These are phyloP conservation scores for Illadopsis cleaveri DNA, from an alignment of 2,113 vertebrate species.

Conservation along the genomic window DNA sequence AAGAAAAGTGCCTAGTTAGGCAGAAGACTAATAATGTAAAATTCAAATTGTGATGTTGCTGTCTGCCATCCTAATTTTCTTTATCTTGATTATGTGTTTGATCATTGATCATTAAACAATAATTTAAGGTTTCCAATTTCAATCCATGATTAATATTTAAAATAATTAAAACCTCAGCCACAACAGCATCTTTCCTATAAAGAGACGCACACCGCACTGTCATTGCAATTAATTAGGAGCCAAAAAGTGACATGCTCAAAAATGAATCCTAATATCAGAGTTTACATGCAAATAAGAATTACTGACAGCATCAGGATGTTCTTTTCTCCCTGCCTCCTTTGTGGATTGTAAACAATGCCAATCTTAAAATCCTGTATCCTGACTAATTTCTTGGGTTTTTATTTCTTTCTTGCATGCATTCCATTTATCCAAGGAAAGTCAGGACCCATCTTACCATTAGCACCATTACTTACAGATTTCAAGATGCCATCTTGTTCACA, in stretches of 20 bases:
- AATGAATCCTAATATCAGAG: slow-evolving; percentile 54
- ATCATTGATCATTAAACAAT: slow-evolving; percentile 74
- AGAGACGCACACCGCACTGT: neutral
- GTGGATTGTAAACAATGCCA: slow-evolving; percentile 5
- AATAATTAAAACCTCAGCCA: slow-evolving; percentile 68
- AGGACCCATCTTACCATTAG: neutral
- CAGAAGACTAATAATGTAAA: slow-evolving; percentile 70
- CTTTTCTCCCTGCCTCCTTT: slow-evolving; percentile 39
- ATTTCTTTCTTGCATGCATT: neutral
- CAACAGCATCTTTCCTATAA: slow-evolving; percentile 18
- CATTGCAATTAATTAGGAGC: slow-evolving; percentile 74
- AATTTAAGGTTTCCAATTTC: slow-evolving; percentile 72
- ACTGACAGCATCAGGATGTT: slow-evolving; percentile 20
- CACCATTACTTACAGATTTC: neutral
- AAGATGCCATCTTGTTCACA: slow-evolving; percentile 33
- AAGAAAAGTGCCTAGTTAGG: slow-evolving; percentile 79
- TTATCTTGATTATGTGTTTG: slow-evolving; percentile 69
- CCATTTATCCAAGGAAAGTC: neutral
- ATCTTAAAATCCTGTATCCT: neutral
- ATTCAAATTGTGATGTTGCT: slow-evolving; percentile 50
- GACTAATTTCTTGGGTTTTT: neutral
- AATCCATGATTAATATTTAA: slow-evolving; percentile 62
- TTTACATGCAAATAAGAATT: slow-evolving; percentile 45
- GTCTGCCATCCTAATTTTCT: slow-evolving; percentile 70
- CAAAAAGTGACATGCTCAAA: slow-evolving; percentile 64